These are phyloP conservation scores for Platerodrilus igneus DNA, from an alignment of 2,888 invertebrate genomes.

Conservation along the genomic window DNA sequence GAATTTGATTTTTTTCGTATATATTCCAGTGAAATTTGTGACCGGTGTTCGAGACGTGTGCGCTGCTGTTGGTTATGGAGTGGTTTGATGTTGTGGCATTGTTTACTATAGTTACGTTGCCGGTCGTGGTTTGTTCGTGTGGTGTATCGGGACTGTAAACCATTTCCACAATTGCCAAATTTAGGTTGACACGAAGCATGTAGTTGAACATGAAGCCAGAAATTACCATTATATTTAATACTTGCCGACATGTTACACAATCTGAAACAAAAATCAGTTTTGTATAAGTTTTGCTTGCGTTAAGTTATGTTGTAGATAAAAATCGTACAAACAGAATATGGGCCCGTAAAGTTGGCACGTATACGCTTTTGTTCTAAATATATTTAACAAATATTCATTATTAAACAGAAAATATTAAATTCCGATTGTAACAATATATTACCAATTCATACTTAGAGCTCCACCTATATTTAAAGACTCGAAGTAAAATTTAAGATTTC, in stretches of 20 bases:
- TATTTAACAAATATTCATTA: too few species aligned
- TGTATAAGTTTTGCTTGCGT: too few species aligned
- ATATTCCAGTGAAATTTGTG: slow-evolving; percentile 72
- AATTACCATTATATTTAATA: slow-evolving; percentile 79
- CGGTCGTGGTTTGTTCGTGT: slow-evolving; percentile 34
- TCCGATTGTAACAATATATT: too few species aligned
- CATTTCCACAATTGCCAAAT: slow-evolving; percentile 84
- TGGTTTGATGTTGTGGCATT: neutral
- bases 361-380: too few species aligned
- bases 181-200: slow-evolving; percentile 80
- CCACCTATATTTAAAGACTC: too few species aligned
- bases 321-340: too few species aligned
- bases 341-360: too few species aligned
- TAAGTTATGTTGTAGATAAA: too few species aligned
- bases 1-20: slow-evolving; percentile 71
- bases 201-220: slow-evolving; percentile 88
- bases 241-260: slow-evolving; percentile 70
- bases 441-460: too few species aligned
- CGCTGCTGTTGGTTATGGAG: slow-evolving; percentile 10
- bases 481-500: too few species aligned
- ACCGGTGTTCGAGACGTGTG: slow-evolving; percentile 10
- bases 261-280: slow-evolving; percentile 14
- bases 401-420: too few species aligned
- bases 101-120: slow-evolving; percentile 36
- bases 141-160: slow-evolving; percentile 42